Percentiles rank a stretch among this genome's conserved stretches.
Evolutionary conservation across 2,797 vertebrate species (phyloP).

Genomic region (Fistularia tabacaria): DNA sequence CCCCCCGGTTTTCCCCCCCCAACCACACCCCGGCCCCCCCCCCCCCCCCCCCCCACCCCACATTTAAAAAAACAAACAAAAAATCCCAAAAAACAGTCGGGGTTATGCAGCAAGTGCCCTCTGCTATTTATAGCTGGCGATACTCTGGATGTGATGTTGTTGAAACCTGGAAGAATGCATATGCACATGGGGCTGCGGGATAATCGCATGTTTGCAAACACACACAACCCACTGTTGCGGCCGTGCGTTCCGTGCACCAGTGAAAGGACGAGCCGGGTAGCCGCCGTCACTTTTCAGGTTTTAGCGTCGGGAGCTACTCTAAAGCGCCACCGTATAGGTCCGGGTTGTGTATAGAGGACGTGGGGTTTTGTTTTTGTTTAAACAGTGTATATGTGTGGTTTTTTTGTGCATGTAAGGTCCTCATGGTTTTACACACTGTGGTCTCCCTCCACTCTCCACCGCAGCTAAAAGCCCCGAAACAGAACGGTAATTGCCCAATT

Average conservation of each 20-base stretch:
- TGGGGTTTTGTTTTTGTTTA: slow-evolving; percentile 71
- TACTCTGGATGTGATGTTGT: slow-evolving; percentile 41
- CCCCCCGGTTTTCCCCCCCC: too few species aligned
- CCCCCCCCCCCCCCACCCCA: too few species aligned
- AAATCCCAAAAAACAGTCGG: slow-evolving; percentile 17
- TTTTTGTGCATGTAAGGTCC: slow-evolving; percentile 68
- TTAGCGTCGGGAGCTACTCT: slow-evolving; percentile 53
- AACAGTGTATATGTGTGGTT: slow-evolving; percentile 67
- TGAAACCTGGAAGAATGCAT: slow-evolving; percentile 50
- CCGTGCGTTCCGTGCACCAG: slow-evolving; percentile 51
- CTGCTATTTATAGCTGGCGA: slow-evolving; percentile 42
- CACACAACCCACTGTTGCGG: slow-evolving; percentile 40
- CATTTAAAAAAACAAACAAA: slow-evolving; percentile 17
- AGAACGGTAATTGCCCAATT: slow-evolving; percentile 99
- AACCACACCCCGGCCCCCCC: too few species aligned
- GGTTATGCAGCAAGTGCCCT: slow-evolving; percentile 42
- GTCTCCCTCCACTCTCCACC: slow-evolving; percentile 88
- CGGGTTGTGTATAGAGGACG: slow-evolving; percentile 50
- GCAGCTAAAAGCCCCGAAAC: slow-evolving; percentile 96
- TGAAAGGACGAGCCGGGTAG: slow-evolving; percentile 31
- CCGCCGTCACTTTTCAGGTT: slow-evolving; percentile 53
- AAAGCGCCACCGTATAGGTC: slow-evolving; percentile 45
- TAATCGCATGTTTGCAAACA: slow-evolving; percentile 46
- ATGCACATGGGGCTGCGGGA: slow-evolving; percentile 34
- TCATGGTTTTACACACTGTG: slow-evolving; percentile 77